phyloP scores from a whole-genome alignment of 2,797 vertebrate genomes.

The Scarus forsteni region DNA sequence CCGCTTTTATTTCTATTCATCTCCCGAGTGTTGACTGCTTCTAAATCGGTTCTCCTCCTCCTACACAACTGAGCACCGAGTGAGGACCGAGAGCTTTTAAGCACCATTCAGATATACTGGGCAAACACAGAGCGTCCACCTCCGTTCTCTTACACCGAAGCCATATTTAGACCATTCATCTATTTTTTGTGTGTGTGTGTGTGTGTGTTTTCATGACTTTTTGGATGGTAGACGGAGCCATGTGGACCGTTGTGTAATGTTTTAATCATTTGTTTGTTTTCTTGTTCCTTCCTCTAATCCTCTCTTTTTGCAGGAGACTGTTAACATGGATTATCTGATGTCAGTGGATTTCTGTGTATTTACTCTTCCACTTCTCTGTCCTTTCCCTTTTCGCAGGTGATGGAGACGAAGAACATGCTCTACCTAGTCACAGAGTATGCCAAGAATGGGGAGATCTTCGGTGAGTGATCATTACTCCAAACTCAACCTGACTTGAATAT shows the following conservation, averaged over 20 bases:
- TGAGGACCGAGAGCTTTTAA: slow-evolving; percentile 69
- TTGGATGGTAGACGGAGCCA: slow-evolving; percentile 38
- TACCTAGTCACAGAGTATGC: slow-evolving; percentile 99
- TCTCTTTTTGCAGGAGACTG: slow-evolving; percentile 34
- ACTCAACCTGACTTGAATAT: slow-evolving; percentile 11
- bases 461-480: slow-evolving; percentile 84
- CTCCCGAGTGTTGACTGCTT: slow-evolving; percentile 73
- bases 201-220: slow-evolving; percentile 40
- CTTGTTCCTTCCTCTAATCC: slow-evolving; percentile 12
- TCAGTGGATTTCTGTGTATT: slow-evolving; percentile 46
- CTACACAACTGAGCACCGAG: slow-evolving; percentile 66
- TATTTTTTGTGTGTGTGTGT: slow-evolving; percentile 57
- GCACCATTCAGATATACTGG: slow-evolving; percentile 72
- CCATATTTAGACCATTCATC: slow-evolving; percentile 78
- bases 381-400: slow-evolving; percentile 87
- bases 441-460: slow-evolving; percentile 99
- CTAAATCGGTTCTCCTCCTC: slow-evolving; percentile 81
- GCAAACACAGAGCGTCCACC: slow-evolving; percentile 66
- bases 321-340: slow-evolving; percentile 26
- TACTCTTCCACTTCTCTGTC: slow-evolving; percentile 40
- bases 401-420: slow-evolving; percentile 99
- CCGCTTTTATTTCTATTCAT: slow-evolving; percentile 76
- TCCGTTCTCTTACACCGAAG: slow-evolving; percentile 67
- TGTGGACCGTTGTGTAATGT: slow-evolving; percentile 45
- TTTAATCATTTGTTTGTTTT: slow-evolving; percentile 36